Percentiles rank a stretch among this genome's conserved stretches.
Evolutionary conservation across 2,113 vertebrate genomes (phyloP).

Genomic region (Pogona vitticeps): DNA sequence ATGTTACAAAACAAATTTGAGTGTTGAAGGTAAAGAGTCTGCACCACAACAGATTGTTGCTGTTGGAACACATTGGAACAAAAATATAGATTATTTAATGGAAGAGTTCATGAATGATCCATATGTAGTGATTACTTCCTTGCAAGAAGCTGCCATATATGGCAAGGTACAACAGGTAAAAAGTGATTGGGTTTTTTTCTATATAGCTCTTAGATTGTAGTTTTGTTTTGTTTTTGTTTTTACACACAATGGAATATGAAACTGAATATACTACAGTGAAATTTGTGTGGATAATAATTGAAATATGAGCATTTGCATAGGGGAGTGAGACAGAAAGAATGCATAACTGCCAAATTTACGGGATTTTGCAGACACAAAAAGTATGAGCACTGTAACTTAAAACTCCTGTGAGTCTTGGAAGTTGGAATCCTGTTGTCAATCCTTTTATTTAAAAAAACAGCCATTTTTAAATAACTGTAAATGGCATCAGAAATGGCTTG

Average conservation of each 20-base stretch:
- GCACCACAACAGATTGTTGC: conserved; percentile 83
- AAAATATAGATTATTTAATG: conserved; percentile 72
- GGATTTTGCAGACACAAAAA: background rate
- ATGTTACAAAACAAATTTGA: conserved; percentile 79
- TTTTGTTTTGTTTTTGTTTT: background rate
- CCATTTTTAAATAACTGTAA: too few relatives aligned
- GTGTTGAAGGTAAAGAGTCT: conserved; percentile 60
- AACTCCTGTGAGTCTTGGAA: too few relatives aligned
- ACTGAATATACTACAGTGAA: background rate
- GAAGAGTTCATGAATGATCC: conserved; percentile 82
- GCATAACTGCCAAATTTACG: background rate
- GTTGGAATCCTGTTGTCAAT: too few relatives aligned
- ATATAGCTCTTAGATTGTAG: background rate
- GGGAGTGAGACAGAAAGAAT: background rate
- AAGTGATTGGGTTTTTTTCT: background rate
- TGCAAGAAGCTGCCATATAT: conserved; percentile 87
- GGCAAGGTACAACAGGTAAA: conserved; percentile 89
- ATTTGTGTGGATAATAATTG: background rate
- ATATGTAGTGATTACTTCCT: conserved; percentile 78
- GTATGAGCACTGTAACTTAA: background rate
- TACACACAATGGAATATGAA: too few relatives aligned
- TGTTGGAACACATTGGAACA: conserved; percentile 81
- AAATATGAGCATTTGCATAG: background rate
- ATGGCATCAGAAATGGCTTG: too few relatives aligned
- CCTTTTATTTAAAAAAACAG: too few relatives aligned